Percentiles rank a stretch among this genome's conserved stretches.
Conservation (phyloP, 1,140 invertebrate genomes). For the Drosophila fuyamai region DNA sequence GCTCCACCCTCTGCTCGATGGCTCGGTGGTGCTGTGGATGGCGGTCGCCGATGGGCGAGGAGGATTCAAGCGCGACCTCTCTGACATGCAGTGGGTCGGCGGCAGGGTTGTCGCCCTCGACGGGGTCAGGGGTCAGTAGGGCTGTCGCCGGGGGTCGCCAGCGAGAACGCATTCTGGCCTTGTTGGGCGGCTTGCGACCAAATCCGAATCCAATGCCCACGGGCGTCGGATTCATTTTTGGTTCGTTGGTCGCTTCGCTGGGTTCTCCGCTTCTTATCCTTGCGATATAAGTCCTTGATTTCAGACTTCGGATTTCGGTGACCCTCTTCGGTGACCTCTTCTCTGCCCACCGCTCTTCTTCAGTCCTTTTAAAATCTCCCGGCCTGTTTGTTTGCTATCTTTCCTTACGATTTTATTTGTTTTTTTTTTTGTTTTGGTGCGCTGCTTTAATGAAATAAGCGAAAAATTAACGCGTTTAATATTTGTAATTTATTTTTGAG, state of each 20-base stretch:
- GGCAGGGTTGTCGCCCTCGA: not conserved
- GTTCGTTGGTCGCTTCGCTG: slow-evolving; percentile 26
- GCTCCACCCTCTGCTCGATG: slow-evolving; percentile 13
- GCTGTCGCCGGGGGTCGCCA: slow-evolving; percentile 36
- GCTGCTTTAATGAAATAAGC: slow-evolving; percentile 41
- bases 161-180: slow-evolving; percentile 64
- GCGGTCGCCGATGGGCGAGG: slow-evolving; percentile 3
- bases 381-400: not conserved
- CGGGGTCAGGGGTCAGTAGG: slow-evolving; percentile 3
- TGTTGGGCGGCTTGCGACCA: slow-evolving; percentile 69
- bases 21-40: slow-evolving; percentile 5
- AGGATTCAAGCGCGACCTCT: not conserved
- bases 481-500: slow-evolving; percentile 12
- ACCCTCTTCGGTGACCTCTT: not conserved
- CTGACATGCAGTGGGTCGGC: slow-evolving; percentile 4
- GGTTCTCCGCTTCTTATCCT: slow-evolving; percentile 2
- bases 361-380: not conserved
- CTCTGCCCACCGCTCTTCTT: not conserved
- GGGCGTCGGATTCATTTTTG: slow-evolving; percentile 79
- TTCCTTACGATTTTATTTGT: slow-evolving; percentile 7
- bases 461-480: slow-evolving; percentile 53
- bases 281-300: not conserved
- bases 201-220: slow-evolving; percentile 78
- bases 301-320: not conserved
- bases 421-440: slow-evolving; percentile 15